Evolutionary conservation across 2,113 vertebrate species (phyloP), one percentile per base, ranked within the genome.

Genomic region (Poeciliopsis turrubarensis): DNA sequence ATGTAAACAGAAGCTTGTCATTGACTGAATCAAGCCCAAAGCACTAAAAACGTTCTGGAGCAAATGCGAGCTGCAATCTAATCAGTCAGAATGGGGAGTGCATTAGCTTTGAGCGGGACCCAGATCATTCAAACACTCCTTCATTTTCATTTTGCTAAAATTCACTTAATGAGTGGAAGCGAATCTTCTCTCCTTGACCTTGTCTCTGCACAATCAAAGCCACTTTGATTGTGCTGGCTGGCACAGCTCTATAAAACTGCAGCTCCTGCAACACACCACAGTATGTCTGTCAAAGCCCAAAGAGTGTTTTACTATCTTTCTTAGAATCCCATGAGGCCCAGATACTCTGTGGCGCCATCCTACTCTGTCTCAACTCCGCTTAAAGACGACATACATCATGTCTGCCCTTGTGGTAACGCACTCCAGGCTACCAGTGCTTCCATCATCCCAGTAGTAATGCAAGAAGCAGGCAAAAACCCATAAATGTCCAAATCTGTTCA

Each of bases 401-500:
- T 73, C 70, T 15, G 3, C 63, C 44, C 63, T 67, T 68, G 63
- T 68, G 41, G 70, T 65, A 30, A 34, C 60, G 76, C 47, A 32
- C 57, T 57, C 44, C 27, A 9, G 70, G 60, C 77, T 78, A 78
- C 73, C 74, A 76, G 32, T 65, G 80, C 82, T 80, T 89, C 73
- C 77, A 75, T 84, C 81, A 80, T 10, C 30, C 72, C 72, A 1
- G 31, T 70, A 70, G 83, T 82, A 70, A 88, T 73, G 79, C 60
- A 72, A 84, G 73, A 70, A 27, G 34, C 60, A 75, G 76, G 70
- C 60, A 69, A 78, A n/a, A 85, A 77, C 79, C 75, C 82, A 65
- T 92, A 88, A 90, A 89, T 89, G 85, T 89, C 85, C 78, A 26
- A 75, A 64, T 84, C n/a, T 72, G 71, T 84, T 87, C 68, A 63